A percentile compares a stretch with the other conserved stretches of the same genome.
Evolutionary conservation across 2,888 invertebrate species (phyloP).

Genomic region (Timema podura): DNA sequence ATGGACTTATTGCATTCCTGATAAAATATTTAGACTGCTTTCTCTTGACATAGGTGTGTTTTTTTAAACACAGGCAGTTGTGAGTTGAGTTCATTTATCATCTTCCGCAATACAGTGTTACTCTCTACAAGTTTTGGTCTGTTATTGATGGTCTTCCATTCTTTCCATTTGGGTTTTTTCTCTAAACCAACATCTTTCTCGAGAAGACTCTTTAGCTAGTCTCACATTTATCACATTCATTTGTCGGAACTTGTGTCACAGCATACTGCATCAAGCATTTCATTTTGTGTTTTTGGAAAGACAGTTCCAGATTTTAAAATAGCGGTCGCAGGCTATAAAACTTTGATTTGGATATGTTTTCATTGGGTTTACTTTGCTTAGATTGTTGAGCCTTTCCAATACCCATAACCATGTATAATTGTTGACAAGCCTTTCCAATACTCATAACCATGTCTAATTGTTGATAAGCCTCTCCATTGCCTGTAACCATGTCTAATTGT

Average conservation of each 20-base stretch:
- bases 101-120: too few relatives aligned
- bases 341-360: neutral
- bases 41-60: neutral
- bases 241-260: slow-evolving; percentile 3
- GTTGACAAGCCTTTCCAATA: too few relatives aligned
- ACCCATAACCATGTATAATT: too few relatives aligned
- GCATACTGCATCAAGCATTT: neutral
- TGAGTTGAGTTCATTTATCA: too few relatives aligned
- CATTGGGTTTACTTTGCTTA: neutral
- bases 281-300: neutral
- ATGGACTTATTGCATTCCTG: neutral
- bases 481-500: too few relatives aligned
- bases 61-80: neutral
- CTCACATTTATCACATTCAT: neutral
- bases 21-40: neutral
- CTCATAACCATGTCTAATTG: too few relatives aligned
- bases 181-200: neutral
- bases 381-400: too few relatives aligned
- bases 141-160: neutral
- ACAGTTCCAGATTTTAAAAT: neutral
- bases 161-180: neutral
- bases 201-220: neutral
- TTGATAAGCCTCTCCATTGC: too few relatives aligned
- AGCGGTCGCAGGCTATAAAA: neutral
- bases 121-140: too few relatives aligned